Conservation (phyloP, 2,113 vertebrate species). For the Erythrocercus mccallii region DNA sequence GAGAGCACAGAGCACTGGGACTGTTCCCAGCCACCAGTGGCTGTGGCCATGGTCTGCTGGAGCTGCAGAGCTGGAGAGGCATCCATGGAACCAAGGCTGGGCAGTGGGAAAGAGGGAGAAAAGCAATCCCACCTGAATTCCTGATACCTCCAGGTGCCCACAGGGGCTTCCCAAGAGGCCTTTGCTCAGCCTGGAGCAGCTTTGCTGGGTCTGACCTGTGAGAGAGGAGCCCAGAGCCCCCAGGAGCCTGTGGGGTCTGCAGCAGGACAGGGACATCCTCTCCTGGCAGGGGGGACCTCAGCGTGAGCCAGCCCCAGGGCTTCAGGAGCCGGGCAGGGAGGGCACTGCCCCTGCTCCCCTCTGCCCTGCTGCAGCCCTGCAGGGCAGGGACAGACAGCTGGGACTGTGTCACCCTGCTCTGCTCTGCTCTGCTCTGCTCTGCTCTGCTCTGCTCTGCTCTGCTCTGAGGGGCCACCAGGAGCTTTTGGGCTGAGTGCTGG, state of each 20-base stretch:
- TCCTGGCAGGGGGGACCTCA: no score
- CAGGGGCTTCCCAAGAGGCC: neutral
- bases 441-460: neutral
- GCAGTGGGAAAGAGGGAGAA: neutral
- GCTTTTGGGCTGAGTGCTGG: neutral
- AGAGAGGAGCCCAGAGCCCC: neutral
- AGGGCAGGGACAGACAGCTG: neutral
- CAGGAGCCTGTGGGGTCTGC: neutral
- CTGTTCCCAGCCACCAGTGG: accelerated
- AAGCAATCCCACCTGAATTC: neutral
- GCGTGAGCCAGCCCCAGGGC: neutral
- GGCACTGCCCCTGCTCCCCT: neutral
- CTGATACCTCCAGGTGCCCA: neutral
- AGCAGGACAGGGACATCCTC: neutral
- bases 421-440: no score
- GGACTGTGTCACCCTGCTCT: neutral
- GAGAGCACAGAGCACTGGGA: neutral
- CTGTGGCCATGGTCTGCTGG: neutral
- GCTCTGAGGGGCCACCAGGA: neutral
- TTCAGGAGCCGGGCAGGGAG: neutral
- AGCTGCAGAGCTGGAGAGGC: neutral
- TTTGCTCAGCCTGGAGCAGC: accelerated
- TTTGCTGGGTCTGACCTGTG: neutral
- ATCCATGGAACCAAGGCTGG: neutral
- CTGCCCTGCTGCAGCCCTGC: neutral